phyloP scores from a whole-genome alignment of 1,140 invertebrate species.

The Cephus cinctus region DNA sequence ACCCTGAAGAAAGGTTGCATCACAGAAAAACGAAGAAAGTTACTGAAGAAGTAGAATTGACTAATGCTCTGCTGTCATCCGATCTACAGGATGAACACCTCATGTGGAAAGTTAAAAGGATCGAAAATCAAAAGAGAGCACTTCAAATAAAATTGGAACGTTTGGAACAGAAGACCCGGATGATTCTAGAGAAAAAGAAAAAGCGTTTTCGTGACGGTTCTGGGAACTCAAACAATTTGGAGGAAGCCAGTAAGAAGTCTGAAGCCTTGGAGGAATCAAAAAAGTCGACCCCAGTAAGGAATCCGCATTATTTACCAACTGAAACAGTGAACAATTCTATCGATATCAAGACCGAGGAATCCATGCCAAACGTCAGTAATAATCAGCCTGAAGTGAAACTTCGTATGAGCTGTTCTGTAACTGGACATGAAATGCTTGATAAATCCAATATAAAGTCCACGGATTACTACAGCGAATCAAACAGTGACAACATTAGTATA shows the following conservation, averaged over 20 bases:
- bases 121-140: not conserved
- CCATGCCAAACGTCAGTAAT: not conserved
- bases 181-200: not conserved
- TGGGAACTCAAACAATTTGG: not conserved
- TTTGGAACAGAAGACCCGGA: not conserved
- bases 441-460: not conserved
- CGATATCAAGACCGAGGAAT: not conserved
- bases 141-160: not conserved
- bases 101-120: not conserved
- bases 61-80: not conserved
- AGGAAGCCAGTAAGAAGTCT: not conserved
- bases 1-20: constrained; percentile 1
- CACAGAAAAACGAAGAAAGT: not conserved
- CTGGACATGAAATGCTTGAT: constrained; percentile 20
- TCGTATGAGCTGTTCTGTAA: constrained; percentile 19
- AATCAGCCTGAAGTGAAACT: not conserved
- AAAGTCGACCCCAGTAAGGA: not conserved
- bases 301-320: not conserved
- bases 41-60: not conserved
- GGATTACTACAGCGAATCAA: not conserved
- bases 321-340: not conserved
- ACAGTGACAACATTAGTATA: constrained; percentile 20
- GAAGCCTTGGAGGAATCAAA: not conserved
- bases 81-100: not conserved
- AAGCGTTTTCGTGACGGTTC: not conserved